Conservation (phyloP, 2,797 vertebrate species). For the Merluccius polli region DNA sequence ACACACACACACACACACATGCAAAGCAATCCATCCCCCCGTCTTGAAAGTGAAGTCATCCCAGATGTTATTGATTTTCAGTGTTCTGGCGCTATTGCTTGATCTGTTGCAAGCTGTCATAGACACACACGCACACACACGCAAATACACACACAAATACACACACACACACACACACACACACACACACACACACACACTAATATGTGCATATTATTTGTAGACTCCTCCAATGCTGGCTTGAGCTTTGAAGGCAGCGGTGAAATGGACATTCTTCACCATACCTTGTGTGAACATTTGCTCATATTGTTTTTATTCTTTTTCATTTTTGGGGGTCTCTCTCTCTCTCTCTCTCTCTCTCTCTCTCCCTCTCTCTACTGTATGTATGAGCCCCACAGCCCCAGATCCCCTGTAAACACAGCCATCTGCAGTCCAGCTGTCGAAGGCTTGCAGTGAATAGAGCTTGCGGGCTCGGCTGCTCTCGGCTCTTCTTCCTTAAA, state of each 20-base stretch:
- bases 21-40: neutral
- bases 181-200: conserved; percentile 3
- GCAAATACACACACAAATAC: neutral
- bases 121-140: conserved; percentile 3
- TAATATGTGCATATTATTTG: neutral
- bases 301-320: conserved; percentile 5
- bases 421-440: conserved; percentile 13
- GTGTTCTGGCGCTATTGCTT: neutral
- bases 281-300: conserved; percentile 1
- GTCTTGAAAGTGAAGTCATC: conserved; percentile 6
- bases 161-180: neutral
- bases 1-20: neutral
- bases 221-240: neutral
- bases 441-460: neutral
- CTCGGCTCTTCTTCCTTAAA: neutral
- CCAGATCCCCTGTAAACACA: conserved; percentile 2
- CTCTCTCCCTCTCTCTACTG: neutral
- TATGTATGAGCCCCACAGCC: neutral
- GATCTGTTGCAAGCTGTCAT: conserved; percentile 1
- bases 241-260: neutral
- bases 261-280: neutral
- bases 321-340: neutral
- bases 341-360: neutral
- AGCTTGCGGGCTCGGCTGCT: neutral
- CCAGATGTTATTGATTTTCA: neutral